Conservation (phyloP, 2,113 vertebrate genomes). For the Siniperca chuatsi region DNA sequence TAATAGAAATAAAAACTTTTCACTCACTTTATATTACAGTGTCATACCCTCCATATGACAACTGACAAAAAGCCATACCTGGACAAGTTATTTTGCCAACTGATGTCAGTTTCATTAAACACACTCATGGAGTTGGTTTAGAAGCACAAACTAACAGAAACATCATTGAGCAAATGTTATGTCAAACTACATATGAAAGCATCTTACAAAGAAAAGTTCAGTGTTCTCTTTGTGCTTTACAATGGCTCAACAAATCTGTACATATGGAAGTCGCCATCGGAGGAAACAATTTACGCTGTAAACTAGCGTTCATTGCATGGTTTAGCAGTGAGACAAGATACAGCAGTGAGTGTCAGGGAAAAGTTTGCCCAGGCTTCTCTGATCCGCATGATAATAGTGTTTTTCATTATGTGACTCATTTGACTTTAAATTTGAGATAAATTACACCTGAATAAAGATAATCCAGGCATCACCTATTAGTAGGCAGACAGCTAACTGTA, state of each 20-base stretch:
- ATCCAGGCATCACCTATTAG: neutral
- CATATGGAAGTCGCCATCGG: conserved; percentile 24
- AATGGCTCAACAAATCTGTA: conserved; percentile 66
- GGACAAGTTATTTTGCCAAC: conserved; percentile 42
- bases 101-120: conserved; percentile 59
- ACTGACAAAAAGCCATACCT: conserved; percentile 62
- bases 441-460: conserved; percentile 25
- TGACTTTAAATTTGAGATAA: conserved; percentile 5
- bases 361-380: neutral
- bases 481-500: conserved; percentile 21
- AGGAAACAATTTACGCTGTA: conserved; percentile 32
- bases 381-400: neutral
- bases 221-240: conserved; percentile 63
- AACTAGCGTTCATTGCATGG: conserved; percentile 13
- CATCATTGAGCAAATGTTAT: conserved; percentile 59
- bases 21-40: conserved; percentile 77
- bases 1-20: conserved; percentile 77
- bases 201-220: conserved; percentile 51
- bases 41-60: conserved; percentile 70
- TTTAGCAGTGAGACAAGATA: conserved; percentile 9
- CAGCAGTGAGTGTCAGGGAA: conserved; percentile 29
- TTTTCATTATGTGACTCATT: neutral
- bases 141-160: conserved; percentile 69
- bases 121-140: conserved; percentile 69
- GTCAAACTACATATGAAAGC: conserved; percentile 67